A percentile compares a stretch with the other conserved stretches of the same genome.
Evolutionary conservation across 1,140 invertebrate genomes (phyloP).

Genomic region (roundworm (Caenorhabditis elegans)): DNA sequence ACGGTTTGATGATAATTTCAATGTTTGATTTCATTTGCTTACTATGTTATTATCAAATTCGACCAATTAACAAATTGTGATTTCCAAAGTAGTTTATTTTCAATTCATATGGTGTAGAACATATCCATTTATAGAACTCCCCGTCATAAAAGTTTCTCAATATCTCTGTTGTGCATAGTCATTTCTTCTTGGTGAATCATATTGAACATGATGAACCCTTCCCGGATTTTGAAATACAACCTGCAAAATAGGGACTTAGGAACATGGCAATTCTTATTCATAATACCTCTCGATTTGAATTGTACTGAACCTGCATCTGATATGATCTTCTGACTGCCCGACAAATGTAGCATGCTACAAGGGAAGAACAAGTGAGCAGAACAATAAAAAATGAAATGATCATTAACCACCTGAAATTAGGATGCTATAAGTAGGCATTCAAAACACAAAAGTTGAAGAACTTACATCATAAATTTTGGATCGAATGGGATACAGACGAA

Average conservation of each 20-base stretch:
- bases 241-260: background rate
- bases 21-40: no score
- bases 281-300: background rate
- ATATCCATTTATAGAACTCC: no score
- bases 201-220: background rate
- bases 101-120: no score
- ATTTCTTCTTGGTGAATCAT: background rate
- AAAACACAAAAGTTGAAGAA: background rate
- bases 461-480: background rate
- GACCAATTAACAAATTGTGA: no score
- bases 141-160: no score
- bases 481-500: slow-evolving; percentile 10
- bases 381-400: background rate
- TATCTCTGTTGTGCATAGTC: background rate
- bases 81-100: no score
- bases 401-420: slow-evolving; percentile 17
- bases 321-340: background rate
- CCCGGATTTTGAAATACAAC: background rate
- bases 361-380: background rate
- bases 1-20: background rate
- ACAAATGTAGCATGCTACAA: slow-evolving; percentile 6
- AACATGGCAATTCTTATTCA: background rate
- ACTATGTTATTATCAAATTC: no score
- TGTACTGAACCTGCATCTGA: background rate
- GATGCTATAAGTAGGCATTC: no score